Evolutionary conservation across 2,113 vertebrate species (phyloP), one percentile per base, ranked within the genome.

Genomic region (Clarias magur): DNA sequence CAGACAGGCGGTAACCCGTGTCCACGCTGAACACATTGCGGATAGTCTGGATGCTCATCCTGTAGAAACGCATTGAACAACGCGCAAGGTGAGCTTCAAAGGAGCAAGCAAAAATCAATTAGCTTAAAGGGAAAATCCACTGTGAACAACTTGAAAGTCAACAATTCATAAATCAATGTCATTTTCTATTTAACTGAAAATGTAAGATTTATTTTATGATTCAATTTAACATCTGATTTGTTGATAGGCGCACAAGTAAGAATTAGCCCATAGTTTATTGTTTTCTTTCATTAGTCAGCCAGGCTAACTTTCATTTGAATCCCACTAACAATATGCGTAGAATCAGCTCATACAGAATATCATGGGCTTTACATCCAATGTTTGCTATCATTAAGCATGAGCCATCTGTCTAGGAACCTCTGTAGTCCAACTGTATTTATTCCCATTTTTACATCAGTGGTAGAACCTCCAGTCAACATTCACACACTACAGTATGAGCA

Each of bases 41-140:
- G 92, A 99, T 99, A 80, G 98, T 99, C 87, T 99, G 98, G 81
- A 99, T 96, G 0, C 97, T 99, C 98, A 99, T 99, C 98, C 98
- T 99, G 88, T 54, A 92, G 53, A 85, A 11, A 84, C 17, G 79
- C 57, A 85, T 12, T 80, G 19, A 87, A 42, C 57, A n/a, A 83
- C 15, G 11, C 30, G 5, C 8, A 25, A 59, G 21, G 9, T 81
- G 30, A 81, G 67, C 42, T 70, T 83, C 17, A 82, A 23, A 83
- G 19, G 21, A 54, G 15, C 4, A 67, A 11, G 53, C 34, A 82
- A 8, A 62, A 82, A 82, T 8, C 19, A 60, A 81, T 15, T 34
- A 23, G n/a, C 21, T 5, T 62, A 62, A 81, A 81, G 19, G 57
- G 42, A 62, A 81, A 62, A 42, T 59, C 78, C 78, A 42, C 8